These are phyloP conservation scores for Ginglymostoma cirratum DNA, from an alignment of 2,113 vertebrate species.

Conservation along the genomic window DNA sequence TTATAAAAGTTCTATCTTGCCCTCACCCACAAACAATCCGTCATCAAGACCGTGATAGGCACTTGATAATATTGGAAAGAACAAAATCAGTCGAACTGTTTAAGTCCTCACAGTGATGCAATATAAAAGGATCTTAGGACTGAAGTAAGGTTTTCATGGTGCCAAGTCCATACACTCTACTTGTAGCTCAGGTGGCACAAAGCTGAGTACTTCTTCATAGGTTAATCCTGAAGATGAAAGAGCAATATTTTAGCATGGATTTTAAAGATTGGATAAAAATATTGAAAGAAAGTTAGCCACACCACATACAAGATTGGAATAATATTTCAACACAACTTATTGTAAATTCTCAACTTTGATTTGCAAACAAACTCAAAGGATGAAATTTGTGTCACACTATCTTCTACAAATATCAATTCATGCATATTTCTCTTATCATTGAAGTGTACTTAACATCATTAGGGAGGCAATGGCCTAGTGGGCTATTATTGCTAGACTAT, in stretches of 20 bases:
- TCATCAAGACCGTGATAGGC: conserved; percentile 72
- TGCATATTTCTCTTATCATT: not conserved
- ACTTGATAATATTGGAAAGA: conserved; percentile 75
- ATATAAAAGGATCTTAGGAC: conserved; percentile 43
- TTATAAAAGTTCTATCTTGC: conserved; percentile 38
- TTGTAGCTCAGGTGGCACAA: conserved; percentile 78
- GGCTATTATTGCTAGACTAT: too few relatives aligned
- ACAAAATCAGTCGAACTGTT: conserved; percentile 49
- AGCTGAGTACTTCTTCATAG: conserved; percentile 86
- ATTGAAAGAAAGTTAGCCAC: not conserved
- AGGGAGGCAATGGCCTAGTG: too few relatives aligned
- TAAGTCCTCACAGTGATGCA: conserved; percentile 62
- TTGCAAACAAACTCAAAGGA: not conserved
- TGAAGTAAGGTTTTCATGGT: conserved; percentile 39
- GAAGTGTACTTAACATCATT: not conserved
- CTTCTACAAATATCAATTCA: not conserved
- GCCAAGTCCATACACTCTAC: conserved; percentile 93
- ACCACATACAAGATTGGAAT: not conserved
- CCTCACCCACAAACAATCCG: conserved; percentile 61
- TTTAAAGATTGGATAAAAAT: not conserved
- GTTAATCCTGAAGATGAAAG: conserved; percentile 70
- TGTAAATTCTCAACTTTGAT: not conserved
- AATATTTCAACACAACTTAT: not conserved
- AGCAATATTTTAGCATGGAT: not conserved
- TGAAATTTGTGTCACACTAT: not conserved